Evolutionary conservation across 2,113 vertebrate species (phyloP), one percentile per base, ranked within the genome.

Genomic region (Menura novaehollandiae): DNA sequence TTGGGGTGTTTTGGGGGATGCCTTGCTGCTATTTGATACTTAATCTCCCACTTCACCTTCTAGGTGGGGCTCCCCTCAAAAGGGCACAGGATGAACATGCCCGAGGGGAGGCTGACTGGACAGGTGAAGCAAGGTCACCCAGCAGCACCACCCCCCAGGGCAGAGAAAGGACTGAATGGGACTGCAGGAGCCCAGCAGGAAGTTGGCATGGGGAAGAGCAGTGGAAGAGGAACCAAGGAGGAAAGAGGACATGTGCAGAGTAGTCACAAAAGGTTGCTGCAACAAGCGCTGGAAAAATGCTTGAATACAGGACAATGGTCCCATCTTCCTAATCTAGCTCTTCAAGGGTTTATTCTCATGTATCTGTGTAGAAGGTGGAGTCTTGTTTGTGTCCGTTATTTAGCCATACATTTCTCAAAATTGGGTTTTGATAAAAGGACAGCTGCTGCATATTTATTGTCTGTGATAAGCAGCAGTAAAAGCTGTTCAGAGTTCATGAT

Each of bases 401-500:
- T 69, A 88, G 56, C 56, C 73, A 33, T 13, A 39, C 7, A 13
- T 80, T 88, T 85, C 81, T 76, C 33, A 63, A 89, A 82, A 89
- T 2, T 67, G 71, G 17, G 75, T 47, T 94, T 91, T 77, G 75
- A 41, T 77, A 76, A 88, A 59, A 82, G 69, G 62, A 79, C 74
- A 95, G 87, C 85, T 91, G 78, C 63, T 85, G 67, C 58, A 60
- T 79, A 93, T 86, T 91, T 83, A 76, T 88, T 91, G 41, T 77
- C 63, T 86, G 67, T 13, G 56, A 91, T 60, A 63, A 94, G 67
- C 63, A 72, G 71, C 74, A 69, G 75, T 82, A 85, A 94, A 84
- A 85, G 77, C 91, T 80, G 85, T 82, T 94, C 33, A 43, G 93
- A 73, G 74, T 74, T 89, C 56, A 21, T 28, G n/a, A 49, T 80